These are phyloP conservation scores for Ctenodactylus gundi DNA, from an alignment of 2,113 vertebrate genomes.

Conservation along the genomic window DNA sequence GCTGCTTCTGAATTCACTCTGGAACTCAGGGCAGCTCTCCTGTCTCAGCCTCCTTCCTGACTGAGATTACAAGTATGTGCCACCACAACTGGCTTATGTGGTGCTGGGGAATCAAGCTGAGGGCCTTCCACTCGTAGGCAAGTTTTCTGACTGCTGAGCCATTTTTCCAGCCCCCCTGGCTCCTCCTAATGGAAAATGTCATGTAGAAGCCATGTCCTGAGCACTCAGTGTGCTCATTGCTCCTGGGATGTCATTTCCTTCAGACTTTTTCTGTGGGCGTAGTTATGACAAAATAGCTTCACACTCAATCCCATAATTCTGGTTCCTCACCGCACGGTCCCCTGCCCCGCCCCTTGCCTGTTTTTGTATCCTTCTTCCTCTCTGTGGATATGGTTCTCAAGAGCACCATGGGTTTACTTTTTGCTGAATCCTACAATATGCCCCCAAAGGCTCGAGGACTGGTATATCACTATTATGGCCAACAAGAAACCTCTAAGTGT, in stretches of 20 bases:
- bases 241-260: neutral
- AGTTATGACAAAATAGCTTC: neutral
- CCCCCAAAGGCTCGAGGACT: neutral
- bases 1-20: no score
- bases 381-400: neutral
- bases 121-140: no score
- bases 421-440: neutral
- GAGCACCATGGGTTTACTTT: neutral
- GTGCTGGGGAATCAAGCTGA: no score
- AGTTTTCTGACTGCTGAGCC: no score
- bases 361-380: neutral
- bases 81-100: no score
- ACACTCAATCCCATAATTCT: neutral
- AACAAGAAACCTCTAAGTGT: neutral
- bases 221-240: neutral
- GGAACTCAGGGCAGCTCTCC: no score
- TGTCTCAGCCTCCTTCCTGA: no score
- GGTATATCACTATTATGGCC: neutral
- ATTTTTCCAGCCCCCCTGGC: no score
- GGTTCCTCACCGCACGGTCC: neutral
- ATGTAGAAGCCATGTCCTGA: neutral
- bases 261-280: neutral
- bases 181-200: neutral
- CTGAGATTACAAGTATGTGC: no score
- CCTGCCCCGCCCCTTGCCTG: neutral